These are phyloP conservation scores for Philopotamus ludificatus DNA, from an alignment of 1,140 invertebrate genomes.

Conservation along the genomic window DNA sequence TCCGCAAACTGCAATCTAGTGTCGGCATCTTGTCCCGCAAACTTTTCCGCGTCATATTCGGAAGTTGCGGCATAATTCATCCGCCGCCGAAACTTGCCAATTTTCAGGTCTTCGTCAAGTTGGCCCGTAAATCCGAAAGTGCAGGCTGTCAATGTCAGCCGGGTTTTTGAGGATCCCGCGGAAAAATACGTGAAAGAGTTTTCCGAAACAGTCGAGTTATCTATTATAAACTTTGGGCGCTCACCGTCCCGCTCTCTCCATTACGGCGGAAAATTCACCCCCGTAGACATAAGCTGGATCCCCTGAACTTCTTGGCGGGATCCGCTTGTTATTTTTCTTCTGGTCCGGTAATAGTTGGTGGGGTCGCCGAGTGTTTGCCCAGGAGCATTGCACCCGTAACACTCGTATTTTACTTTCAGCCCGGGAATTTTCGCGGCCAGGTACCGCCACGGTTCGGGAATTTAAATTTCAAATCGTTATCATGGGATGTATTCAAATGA, in stretches of 20 bases:
- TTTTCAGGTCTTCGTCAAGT: not conserved
- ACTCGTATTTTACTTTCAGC: conserved; percentile 8
- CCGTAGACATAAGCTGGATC: conserved; percentile 18
- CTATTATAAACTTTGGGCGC: conserved; percentile 29
- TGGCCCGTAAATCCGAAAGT: not conserved
- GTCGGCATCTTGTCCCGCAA: too few relatives aligned
- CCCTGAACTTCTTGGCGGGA: conserved; percentile 9
- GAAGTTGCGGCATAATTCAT: not conserved
- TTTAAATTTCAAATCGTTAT: conserved; percentile 26
- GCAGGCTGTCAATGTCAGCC: conserved; percentile 1
- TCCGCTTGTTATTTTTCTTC: conserved; percentile 23
- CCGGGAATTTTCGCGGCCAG: conserved; percentile 10
- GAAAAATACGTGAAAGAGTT: conserved; percentile 1
- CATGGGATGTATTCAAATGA: conserved; percentile 28
- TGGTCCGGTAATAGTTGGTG: conserved; percentile 17
- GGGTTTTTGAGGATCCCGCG: not conserved
- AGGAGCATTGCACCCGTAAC: not conserved
- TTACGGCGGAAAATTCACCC: conserved; percentile 13
- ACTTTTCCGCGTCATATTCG: not conserved
- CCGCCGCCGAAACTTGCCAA: not conserved
- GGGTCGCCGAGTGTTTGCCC: conserved; percentile 17
- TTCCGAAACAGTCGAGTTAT: conserved; percentile 17
- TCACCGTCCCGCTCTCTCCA: conserved; percentile 12
- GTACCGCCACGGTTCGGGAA: not conserved
- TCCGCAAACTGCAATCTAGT: too few relatives aligned